Evolutionary conservation across 2,888 invertebrate genomes (phyloP).

Genomic region (Physocephala rufipes): DNA sequence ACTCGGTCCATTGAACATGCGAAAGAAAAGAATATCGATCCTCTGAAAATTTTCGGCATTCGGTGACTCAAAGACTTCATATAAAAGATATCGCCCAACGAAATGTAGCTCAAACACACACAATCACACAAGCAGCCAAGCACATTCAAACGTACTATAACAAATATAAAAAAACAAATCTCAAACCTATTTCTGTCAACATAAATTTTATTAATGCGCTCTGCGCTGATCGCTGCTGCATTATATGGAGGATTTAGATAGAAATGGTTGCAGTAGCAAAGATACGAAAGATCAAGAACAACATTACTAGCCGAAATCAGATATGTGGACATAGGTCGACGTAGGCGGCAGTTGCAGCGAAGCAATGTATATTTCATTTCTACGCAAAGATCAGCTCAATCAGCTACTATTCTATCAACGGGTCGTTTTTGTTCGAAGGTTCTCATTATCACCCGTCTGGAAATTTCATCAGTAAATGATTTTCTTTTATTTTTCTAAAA

Average conservation of each 20-base stretch:
- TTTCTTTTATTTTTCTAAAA: constrained; percentile 41
- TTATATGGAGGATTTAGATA: too few species aligned
- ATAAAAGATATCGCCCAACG: background rate
- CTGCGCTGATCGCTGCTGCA: too few species aligned
- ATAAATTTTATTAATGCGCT: constrained; percentile 1
- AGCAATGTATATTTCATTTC: constrained; percentile 46
- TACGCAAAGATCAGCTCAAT: background rate
- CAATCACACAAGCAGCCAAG: background rate
- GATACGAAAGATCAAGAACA: background rate
- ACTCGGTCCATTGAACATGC: too few species aligned
- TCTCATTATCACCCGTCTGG: too few species aligned
- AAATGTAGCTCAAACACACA: background rate
- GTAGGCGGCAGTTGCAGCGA: background rate
- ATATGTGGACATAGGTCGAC: background rate
- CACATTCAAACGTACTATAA: background rate
- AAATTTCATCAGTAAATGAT: too few species aligned
- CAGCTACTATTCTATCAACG: too few species aligned
- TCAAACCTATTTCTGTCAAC: constrained; percentile 25
- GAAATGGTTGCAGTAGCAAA: too few species aligned
- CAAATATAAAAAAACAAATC: constrained; percentile 8
- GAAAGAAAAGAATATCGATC: too few species aligned
- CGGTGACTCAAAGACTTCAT: too few species aligned
- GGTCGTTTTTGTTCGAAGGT: background rate
- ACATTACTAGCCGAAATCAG: background rate
- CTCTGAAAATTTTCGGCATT: too few species aligned